Evolutionary conservation across 2,888 invertebrate genomes (phyloP).

Genomic region (Cerceris rybyensis): DNA sequence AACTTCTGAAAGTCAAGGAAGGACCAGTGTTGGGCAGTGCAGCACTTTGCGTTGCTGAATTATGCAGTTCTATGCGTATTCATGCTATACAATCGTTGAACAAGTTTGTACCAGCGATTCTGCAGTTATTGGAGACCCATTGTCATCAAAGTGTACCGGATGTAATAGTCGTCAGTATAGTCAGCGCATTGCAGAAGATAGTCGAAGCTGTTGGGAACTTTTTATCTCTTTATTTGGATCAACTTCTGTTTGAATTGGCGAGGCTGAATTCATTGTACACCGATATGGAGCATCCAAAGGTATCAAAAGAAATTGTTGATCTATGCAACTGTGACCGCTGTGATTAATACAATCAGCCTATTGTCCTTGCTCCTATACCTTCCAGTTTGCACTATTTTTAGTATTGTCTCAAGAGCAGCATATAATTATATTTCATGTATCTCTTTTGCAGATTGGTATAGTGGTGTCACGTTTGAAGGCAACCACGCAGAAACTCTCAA

Average conservation of each 20-base stretch:
- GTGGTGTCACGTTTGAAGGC: constrained; percentile 84
- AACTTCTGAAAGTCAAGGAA: constrained; percentile 84
- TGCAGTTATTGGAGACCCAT: constrained; percentile 86
- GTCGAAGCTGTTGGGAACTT: constrained; percentile 92
- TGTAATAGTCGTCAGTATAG: constrained; percentile 87
- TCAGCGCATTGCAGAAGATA: constrained; percentile 91
- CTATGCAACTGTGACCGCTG: too few species aligned
- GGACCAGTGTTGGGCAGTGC: constrained; percentile 89
- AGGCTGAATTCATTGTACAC: constrained; percentile 81
- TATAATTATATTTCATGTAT: background rate
- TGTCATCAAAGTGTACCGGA: constrained; percentile 85
- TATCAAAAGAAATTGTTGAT: constrained; percentile 31
- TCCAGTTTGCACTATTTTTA: too few species aligned
- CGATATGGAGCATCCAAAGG: constrained; percentile 76
- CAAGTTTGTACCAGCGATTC: constrained; percentile 90
- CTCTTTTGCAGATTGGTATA: constrained; percentile 74
- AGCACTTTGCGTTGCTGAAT: constrained; percentile 90
- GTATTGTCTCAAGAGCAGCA: background rate
- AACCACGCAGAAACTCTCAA: constrained; percentile 87
- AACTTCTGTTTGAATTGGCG: constrained; percentile 87
- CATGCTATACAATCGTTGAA: constrained; percentile 89
- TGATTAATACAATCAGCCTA: too few species aligned
- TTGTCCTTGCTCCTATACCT: too few species aligned
- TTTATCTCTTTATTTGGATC: constrained; percentile 91
- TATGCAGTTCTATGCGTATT: constrained; percentile 89